Percentiles rank a stretch among this genome's conserved stretches.
Evolutionary conservation across 2,113 vertebrate species (phyloP).

Genomic region (Jaculus jaculus): DNA sequence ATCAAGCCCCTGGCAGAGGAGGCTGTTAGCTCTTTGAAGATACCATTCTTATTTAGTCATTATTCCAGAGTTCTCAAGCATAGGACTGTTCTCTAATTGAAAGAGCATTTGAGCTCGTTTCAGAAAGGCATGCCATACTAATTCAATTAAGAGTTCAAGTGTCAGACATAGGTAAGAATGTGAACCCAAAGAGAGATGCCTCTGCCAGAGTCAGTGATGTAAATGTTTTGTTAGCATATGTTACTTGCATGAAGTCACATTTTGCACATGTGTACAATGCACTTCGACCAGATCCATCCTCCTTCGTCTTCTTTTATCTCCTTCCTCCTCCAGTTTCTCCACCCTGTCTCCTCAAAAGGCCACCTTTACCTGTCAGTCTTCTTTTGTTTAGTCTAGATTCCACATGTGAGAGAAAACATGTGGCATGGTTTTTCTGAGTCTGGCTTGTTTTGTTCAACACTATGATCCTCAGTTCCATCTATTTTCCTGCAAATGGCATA

Average conservation of each 20-base stretch:
- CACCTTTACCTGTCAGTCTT: background rate
- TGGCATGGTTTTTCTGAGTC: background rate
- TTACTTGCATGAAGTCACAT: background rate
- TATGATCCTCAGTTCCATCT: background rate
- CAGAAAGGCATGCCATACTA: background rate
- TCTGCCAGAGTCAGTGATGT: background rate
- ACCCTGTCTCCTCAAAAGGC: too few relatives aligned
- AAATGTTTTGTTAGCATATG: background rate
- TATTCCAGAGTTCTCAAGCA: background rate
- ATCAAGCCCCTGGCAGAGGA: background rate
- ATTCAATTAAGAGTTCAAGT: conserved; percentile 14
- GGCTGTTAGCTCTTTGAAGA: background rate
- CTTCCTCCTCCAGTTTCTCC: too few relatives aligned
- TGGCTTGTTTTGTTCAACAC: background rate
- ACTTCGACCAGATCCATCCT: background rate
- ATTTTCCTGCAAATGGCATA: background rate
- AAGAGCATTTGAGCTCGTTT: conserved; percentile 25
- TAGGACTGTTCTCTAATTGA: background rate
- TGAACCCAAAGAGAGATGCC: background rate
- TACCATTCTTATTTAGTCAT: background rate
- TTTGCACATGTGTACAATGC: background rate
- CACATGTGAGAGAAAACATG: background rate
- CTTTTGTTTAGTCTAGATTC: too few relatives aligned
- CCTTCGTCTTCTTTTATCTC: background rate
- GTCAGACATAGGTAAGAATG: background rate